Conservation (phyloP, 2,888 invertebrate species). For the Erynnis tages region DNA sequence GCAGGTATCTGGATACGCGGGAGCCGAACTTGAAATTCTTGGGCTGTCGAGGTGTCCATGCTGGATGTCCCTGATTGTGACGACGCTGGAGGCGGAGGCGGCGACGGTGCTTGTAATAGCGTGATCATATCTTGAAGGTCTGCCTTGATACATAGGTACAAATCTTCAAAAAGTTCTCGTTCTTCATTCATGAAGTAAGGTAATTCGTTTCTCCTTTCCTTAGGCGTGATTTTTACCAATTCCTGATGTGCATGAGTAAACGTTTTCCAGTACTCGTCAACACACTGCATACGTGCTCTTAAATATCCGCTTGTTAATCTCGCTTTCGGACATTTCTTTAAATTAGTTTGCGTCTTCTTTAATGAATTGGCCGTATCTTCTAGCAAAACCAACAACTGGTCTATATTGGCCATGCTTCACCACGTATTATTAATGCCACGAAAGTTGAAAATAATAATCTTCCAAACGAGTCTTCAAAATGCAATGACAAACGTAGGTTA, state of each 20-base stretch:
- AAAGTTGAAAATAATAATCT: not conserved
- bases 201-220: not conserved
- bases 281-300: not conserved
- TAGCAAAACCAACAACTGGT: not conserved
- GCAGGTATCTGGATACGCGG: not conserved
- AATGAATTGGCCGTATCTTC: not conserved
- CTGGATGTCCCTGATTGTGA: not conserved
- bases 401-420: not conserved
- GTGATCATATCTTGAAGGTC: constrained; percentile 4
- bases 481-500: not conserved
- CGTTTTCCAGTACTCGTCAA: constrained; percentile 1
- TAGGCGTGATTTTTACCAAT: not conserved
- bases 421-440: not conserved
- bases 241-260: constrained; percentile 3
- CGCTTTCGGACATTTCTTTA: not conserved
- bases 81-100: not conserved
- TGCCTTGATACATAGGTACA: not conserved
- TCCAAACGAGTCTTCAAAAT: not conserved
- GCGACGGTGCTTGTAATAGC: not conserved
- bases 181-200: constrained; percentile 4
- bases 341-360: constrained; percentile 1
- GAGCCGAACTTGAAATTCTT: not conserved
- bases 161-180: not conserved
- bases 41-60: not conserved
- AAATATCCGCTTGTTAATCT: constrained; percentile 2